Evolutionary conservation across 2,797 vertebrate species (phyloP).

Genomic region (Karalla daura): DNA sequence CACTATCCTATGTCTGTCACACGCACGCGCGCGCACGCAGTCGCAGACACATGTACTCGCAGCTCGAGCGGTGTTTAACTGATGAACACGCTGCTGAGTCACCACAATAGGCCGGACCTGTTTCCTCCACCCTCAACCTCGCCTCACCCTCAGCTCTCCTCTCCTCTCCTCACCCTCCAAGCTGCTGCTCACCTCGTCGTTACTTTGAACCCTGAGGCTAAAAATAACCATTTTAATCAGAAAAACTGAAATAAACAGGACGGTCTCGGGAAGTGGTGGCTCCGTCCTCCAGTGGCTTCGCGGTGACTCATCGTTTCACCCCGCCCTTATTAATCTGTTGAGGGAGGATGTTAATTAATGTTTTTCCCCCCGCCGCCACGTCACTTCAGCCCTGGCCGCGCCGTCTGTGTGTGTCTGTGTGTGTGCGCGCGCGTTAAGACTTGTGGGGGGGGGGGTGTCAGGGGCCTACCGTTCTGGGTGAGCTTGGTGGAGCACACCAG

Average conservation of each 20-base stretch:
- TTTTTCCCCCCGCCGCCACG: conserved; percentile 24
- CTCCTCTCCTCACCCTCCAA: conserved; percentile 8
- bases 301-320: conserved; percentile 52
- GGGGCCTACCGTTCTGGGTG: conserved; percentile 93
- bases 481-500: conserved; percentile 98
- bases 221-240: conserved; percentile 42
- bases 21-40: background rate
- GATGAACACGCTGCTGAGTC: conserved; percentile 38
- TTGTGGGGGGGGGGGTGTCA: background rate
- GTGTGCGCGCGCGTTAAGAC: background rate
- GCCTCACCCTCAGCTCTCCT: conserved; percentile 9
- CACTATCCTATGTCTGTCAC: conserved; percentile 8
- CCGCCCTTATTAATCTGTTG: conserved; percentile 45
- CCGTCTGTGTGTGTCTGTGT: background rate
- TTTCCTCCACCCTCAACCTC: conserved; percentile 16
- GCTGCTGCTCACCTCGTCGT: background rate
- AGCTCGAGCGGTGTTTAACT: conserved; percentile 14
- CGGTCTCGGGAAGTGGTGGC: conserved; percentile 9
- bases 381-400: conserved; percentile 21
- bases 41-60: background rate
- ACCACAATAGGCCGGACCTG: conserved; percentile 14
- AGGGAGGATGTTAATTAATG: conserved; percentile 60
- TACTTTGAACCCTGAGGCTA: conserved; percentile 21
- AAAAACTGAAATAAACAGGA: no score
- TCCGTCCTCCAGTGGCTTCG: conserved; percentile 50